phyloP scores from a whole-genome alignment of 2,888 invertebrate species.

The Petrolisthes manimaculis region DNA sequence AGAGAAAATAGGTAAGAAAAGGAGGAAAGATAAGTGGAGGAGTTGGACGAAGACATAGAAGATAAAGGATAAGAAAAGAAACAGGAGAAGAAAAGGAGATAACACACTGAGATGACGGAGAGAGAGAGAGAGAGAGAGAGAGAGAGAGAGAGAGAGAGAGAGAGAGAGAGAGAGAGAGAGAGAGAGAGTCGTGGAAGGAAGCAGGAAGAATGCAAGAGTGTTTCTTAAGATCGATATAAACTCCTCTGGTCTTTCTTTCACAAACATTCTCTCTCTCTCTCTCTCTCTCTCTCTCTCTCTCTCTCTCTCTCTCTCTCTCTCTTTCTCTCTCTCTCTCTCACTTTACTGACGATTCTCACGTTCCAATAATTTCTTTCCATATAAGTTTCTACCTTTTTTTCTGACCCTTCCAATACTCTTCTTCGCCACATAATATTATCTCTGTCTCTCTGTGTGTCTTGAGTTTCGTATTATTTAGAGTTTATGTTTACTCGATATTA shows the following conservation, averaged over 20 bases:
- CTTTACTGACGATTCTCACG: no score
- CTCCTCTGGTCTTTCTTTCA: background rate
- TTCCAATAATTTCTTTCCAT: no score
- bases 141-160: slow-evolving; percentile 17
- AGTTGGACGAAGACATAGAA: background rate
- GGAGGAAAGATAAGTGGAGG: background rate
- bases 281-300: background rate
- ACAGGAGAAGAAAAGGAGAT: background rate
- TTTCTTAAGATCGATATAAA: background rate
- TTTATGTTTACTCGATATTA: no score
- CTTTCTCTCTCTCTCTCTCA: background rate
- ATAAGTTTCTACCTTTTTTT: no score
- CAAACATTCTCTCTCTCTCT: background rate
- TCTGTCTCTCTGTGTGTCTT: no score
- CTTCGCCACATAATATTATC: no score
- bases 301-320: background rate
- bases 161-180: slow-evolving; percentile 21
- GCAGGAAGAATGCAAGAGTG: background rate
- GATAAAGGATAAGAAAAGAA: background rate
- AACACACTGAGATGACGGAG: background rate
- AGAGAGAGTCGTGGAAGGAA: slow-evolving; percentile 8
- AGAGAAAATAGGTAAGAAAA: background rate
- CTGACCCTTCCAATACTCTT: no score
- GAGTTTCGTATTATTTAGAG: no score
- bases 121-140: slow-evolving; percentile 2